Evolutionary conservation across 2,888 invertebrate genomes (phyloP).

Genomic region (Pyrocoelia pectoralis): DNA sequence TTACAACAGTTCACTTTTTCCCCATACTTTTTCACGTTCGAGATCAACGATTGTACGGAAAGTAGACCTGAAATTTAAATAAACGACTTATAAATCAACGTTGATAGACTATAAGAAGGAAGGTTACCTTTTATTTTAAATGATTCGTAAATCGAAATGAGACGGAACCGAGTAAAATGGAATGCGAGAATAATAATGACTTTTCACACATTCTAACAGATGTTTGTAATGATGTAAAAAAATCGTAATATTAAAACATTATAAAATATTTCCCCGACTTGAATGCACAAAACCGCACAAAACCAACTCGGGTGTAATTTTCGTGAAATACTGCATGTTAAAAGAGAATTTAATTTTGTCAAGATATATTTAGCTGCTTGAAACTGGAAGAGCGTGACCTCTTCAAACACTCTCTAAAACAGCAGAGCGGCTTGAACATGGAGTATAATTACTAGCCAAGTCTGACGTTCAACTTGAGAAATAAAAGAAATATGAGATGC

Average conservation of each 20-base stretch:
- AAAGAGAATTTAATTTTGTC: constrained; percentile 18
- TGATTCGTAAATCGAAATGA: constrained; percentile 16
- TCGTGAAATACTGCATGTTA: constrained; percentile 12
- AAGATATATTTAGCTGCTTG: constrained; percentile 26
- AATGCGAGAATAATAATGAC: constrained; percentile 10
- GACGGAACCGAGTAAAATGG: constrained; percentile 15
- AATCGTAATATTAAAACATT: neutral
- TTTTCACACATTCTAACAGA: constrained; percentile 7
- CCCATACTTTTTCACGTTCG: constrained; percentile 2
- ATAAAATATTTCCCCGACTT: too few relatives aligned
- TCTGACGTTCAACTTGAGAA: constrained; percentile 21
- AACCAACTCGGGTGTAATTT: neutral
- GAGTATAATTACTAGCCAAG: constrained; percentile 28
- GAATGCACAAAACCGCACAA: neutral
- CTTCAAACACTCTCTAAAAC: constrained; percentile 22
- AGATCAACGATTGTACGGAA: constrained; percentile 3
- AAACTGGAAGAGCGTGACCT: constrained; percentile 18
- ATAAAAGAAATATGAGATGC: constrained; percentile 25
- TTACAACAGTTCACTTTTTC: constrained; percentile 9
- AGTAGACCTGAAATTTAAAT: constrained; percentile 12
- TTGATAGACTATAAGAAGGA: constrained; percentile 5
- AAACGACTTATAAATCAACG: constrained; percentile 16
- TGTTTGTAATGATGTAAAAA: neutral
- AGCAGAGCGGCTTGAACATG: constrained; percentile 21
- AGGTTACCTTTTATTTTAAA: constrained; percentile 10